These are phyloP conservation scores for Lamellibrachia satsuma DNA, from an alignment of 2,888 invertebrate genomes.

Conservation along the genomic window DNA sequence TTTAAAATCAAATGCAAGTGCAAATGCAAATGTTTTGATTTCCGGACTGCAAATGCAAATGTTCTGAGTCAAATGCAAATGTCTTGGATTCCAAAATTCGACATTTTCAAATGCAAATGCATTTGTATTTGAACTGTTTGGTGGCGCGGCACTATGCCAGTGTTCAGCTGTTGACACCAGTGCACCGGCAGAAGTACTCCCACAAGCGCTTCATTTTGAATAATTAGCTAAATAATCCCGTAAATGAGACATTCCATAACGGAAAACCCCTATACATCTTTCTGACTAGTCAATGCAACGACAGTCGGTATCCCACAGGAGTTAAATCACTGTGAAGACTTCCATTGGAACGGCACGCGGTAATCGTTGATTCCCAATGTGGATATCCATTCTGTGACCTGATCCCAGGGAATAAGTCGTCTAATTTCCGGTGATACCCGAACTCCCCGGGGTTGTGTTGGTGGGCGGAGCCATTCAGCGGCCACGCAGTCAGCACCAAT, in stretches of 20 bases:
- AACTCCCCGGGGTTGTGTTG: too few species aligned
- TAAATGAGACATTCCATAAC: slow-evolving; percentile 2
- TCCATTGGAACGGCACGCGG: neutral
- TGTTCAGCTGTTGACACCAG: neutral
- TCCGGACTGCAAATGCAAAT: too few species aligned
- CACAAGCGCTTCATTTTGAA: neutral
- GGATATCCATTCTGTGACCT: neutral
- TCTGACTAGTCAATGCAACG: neutral
- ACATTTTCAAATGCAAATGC: too few species aligned
- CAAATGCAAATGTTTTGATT: too few species aligned
- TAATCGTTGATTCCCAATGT: neutral
- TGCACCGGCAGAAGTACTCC: neutral
- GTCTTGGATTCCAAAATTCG: too few species aligned
- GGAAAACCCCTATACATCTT: neutral
- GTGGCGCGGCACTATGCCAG: neutral
- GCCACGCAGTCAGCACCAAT: too few species aligned
- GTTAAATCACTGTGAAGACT: neutral
- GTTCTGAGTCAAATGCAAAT: too few species aligned
- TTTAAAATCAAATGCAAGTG: too few species aligned
- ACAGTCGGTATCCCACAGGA: neutral
- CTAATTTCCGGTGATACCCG: too few species aligned
- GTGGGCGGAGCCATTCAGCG: too few species aligned
- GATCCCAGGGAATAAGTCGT: neutral
- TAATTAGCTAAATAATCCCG: neutral
- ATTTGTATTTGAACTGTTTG: too few species aligned